Conservation (phyloP, 2,797 vertebrate genomes). For the Kryptolebias ocellatus region DNA sequence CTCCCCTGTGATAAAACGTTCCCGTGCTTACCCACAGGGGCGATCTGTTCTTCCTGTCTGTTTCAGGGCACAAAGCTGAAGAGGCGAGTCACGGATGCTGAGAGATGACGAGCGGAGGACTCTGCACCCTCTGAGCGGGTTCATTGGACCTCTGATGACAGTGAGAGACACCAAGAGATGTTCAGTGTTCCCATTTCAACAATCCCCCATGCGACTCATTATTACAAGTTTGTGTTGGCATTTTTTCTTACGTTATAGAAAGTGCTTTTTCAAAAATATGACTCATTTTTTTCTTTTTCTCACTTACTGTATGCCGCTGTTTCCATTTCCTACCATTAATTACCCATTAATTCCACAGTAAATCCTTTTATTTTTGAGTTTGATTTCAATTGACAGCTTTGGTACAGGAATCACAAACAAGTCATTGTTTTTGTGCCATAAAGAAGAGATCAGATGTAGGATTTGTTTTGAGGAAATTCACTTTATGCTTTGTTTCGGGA, state of each 20-base stretch:
- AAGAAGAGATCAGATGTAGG: no score
- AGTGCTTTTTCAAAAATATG: background rate
- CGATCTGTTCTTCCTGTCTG: constrained; percentile 62
- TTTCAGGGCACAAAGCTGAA: constrained; percentile 68
- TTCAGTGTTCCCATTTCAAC: constrained; percentile 26
- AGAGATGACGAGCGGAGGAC: constrained; percentile 52
- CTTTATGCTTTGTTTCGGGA: no score
- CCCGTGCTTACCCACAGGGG: constrained; percentile 56
- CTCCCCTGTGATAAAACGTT: constrained; percentile 62
- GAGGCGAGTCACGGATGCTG: constrained; percentile 41
- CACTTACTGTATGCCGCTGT: background rate
- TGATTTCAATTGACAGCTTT: no score
- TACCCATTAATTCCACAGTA: background rate
- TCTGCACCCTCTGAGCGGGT: constrained; percentile 25
- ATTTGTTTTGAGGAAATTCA: no score
- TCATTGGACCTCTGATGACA: constrained; percentile 39
- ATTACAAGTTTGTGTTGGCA: constrained; percentile 22
- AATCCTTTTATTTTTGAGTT: background rate
- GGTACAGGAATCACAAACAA: no score
- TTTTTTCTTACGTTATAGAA: background rate
- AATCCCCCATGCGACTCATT: constrained; percentile 24
- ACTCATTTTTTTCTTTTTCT: background rate
- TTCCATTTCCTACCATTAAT: constrained; percentile 21
- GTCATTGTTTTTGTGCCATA: no score
- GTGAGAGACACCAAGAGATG: constrained; percentile 61